Percentiles rank a stretch among this genome's conserved stretches.
Evolutionary conservation across 2,888 invertebrate species (phyloP).

Genomic region (Bibio marci): DNA sequence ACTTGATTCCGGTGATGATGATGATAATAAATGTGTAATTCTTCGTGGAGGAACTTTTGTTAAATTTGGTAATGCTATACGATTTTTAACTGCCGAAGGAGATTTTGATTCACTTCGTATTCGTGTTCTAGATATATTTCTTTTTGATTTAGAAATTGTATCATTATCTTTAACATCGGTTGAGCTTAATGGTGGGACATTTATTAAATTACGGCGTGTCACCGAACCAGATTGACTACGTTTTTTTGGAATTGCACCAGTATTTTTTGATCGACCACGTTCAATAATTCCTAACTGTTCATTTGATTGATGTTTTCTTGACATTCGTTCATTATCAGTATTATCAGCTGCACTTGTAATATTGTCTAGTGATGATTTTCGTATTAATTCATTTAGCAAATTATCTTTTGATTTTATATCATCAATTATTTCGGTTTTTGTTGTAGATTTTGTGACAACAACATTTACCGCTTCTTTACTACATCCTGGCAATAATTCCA

Average conservation of each 20-base stretch:
- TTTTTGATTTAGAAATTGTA: slow-evolving; percentile 15
- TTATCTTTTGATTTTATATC: too few relatives aligned
- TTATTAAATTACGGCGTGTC: too few relatives aligned
- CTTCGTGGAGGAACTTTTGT: neutral
- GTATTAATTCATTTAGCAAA: too few relatives aligned
- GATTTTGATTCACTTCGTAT: slow-evolving; percentile 14
- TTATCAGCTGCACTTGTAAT: too few relatives aligned
- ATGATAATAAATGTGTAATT: slow-evolving; percentile 3
- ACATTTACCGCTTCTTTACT: too few relatives aligned
- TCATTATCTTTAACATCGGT: neutral
- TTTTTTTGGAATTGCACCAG: slow-evolving; percentile 18
- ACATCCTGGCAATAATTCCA: too few relatives aligned
- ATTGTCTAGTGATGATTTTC: too few relatives aligned
- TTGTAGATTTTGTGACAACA: too few relatives aligned
- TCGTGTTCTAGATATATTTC: slow-evolving; percentile 23
- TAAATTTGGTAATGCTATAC: slow-evolving; percentile 3
- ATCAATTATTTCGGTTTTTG: too few relatives aligned
- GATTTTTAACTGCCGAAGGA: slow-evolving; percentile 12
- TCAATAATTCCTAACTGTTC: too few relatives aligned
- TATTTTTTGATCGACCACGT: slow-evolving; percentile 7
- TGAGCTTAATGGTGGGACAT: neutral
- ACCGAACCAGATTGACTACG: slow-evolving; percentile 11
- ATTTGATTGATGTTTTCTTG: too few relatives aligned
- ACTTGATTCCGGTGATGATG: neutral
- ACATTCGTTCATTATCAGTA: too few relatives aligned